phyloP scores from a whole-genome alignment of 1,140 invertebrate species.

The Triops longicaudatus region DNA sequence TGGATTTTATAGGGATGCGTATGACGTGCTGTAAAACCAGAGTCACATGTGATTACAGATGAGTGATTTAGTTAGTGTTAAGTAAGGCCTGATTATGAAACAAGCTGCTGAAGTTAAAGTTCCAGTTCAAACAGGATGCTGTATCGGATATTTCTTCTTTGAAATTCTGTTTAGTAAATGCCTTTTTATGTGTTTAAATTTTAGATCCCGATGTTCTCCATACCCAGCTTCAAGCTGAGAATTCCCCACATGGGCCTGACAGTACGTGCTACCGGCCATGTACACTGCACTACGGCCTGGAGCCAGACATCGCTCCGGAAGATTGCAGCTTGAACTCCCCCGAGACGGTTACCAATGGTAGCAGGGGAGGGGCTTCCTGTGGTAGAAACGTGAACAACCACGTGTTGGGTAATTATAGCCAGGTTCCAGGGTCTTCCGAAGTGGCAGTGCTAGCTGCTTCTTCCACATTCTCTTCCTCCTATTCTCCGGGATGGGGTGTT shows the following conservation, averaged over 20 bases:
- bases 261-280: conserved; percentile 28
- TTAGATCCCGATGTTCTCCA: conserved; percentile 28
- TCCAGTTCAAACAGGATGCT: no score
- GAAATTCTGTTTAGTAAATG: background rate
- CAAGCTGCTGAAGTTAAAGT: no score
- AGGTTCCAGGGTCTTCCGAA: background rate
- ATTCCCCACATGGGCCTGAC: conserved; percentile 24
- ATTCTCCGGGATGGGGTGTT: background rate
- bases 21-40: no score
- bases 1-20: no score
- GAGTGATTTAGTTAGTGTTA: no score
- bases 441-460: background rate
- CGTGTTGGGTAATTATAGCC: background rate
- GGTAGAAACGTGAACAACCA: background rate
- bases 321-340: conserved; percentile 19
- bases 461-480: conserved; percentile 5
- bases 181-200: background rate
- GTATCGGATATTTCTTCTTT: no score
- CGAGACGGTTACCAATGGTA: background rate
- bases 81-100: no score
- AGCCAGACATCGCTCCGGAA: conserved; percentile 24
- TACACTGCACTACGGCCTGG: conserved; percentile 27
- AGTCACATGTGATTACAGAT: no score
- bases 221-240: conserved; percentile 23
- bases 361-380: background rate